Evolutionary conservation across 2,888 invertebrate genomes (phyloP).

Genomic region (Acronicta aceris): DNA sequence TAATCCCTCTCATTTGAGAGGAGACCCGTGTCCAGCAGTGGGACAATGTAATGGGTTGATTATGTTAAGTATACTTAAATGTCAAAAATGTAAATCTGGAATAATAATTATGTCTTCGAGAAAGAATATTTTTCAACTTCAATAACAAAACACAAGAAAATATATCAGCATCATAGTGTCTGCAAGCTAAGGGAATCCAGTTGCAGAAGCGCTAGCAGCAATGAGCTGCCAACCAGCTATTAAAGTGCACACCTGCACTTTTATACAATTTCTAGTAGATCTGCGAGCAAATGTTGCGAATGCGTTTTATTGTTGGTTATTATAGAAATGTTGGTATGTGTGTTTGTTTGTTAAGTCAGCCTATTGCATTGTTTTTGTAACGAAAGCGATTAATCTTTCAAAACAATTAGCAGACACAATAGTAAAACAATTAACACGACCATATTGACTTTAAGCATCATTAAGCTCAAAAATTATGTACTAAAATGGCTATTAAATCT

Average conservation of each 20-base stretch:
- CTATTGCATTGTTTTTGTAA: not conserved
- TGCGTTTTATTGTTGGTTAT: slow-evolving; percentile 5
- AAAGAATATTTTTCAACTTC: not conserved
- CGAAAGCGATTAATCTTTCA: too few relatives aligned
- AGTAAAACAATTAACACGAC: too few relatives aligned
- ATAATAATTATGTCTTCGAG: not conserved
- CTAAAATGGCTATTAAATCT: too few relatives aligned
- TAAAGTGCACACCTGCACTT: slow-evolving; percentile 28
- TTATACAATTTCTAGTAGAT: slow-evolving; percentile 12
- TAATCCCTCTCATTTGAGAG: too few relatives aligned
- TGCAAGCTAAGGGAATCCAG: slow-evolving; percentile 10
- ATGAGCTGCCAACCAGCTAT: slow-evolving; percentile 8
- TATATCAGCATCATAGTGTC: slow-evolving; percentile 6
- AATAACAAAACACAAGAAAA: not conserved
- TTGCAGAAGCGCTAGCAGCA: slow-evolving; percentile 13
- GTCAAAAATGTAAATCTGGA: too few relatives aligned
- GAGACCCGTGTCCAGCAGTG: too few relatives aligned
- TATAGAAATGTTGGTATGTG: not conserved
- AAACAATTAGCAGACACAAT: too few relatives aligned
- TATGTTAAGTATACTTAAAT: too few relatives aligned
- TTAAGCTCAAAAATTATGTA: too few relatives aligned
- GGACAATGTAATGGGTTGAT: too few relatives aligned
- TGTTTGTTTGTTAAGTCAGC: not conserved
- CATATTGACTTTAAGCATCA: too few relatives aligned
- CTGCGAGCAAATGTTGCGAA: not conserved